Percentiles rank a stretch among this genome's conserved stretches.
Conservation (phyloP, 2,797 vertebrate genomes). For the Oreortyx pictus region DNA sequence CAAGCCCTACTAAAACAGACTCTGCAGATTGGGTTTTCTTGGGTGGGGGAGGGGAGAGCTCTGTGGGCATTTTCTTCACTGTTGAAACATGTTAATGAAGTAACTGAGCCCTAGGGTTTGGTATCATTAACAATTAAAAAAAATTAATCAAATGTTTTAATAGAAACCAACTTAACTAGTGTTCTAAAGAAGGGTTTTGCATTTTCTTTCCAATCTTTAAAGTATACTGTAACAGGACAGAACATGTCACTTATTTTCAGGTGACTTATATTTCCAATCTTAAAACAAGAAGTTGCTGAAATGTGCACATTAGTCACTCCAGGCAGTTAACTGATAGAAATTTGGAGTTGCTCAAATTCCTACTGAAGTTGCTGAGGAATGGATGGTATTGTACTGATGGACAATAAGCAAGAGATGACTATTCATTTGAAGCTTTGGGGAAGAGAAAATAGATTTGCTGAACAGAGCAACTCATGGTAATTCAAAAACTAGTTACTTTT, state of each 20-base stretch:
- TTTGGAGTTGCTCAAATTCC: background rate
- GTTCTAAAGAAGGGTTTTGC: background rate
- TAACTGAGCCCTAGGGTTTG: background rate
- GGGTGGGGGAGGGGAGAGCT: background rate
- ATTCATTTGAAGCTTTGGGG: background rate
- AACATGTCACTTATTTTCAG: background rate
- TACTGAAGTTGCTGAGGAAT: background rate
- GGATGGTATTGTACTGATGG: background rate
- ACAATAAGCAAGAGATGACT: conserved; percentile 46
- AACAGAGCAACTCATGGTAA: background rate
- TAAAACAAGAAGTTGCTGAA: background rate
- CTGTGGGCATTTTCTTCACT: background rate
- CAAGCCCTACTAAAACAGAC: conserved; percentile 32
- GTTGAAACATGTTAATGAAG: background rate
- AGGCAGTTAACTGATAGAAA: background rate
- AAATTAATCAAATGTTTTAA: too few relatives aligned
- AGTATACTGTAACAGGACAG: background rate
- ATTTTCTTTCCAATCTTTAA: background rate
- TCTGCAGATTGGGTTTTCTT: background rate
- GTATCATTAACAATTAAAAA: background rate
- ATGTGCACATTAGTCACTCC: background rate
- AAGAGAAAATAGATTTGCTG: background rate
- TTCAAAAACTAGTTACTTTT: background rate
- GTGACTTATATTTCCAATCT: background rate
- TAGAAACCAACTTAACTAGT: background rate